These are phyloP conservation scores for Cenopis cana DNA, from an alignment of 2,888 invertebrate species.

Conservation along the genomic window DNA sequence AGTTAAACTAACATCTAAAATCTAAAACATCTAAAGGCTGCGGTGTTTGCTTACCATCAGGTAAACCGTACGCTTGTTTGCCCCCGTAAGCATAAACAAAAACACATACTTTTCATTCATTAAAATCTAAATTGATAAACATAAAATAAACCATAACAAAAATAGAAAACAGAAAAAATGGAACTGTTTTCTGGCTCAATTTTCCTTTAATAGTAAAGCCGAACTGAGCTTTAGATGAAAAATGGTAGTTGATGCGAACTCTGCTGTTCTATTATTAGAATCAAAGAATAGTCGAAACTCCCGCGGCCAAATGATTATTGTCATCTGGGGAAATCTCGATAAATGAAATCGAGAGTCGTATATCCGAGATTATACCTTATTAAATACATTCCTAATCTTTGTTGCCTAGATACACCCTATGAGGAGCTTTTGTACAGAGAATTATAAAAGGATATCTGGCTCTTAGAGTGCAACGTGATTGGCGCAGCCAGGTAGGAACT, in stretches of 20 bases:
- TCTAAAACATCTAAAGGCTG: too few species aligned
- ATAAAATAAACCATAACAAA: neutral
- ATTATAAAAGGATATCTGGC: neutral
- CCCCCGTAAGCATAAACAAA: too few species aligned
- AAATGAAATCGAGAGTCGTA: slow-evolving; percentile 43
- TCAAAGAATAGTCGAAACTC: slow-evolving; percentile 32
- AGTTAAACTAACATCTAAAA: too few species aligned
- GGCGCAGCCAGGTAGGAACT: neutral
- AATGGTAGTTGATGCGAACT: slow-evolving; percentile 26
- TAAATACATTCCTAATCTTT: slow-evolving; percentile 42
- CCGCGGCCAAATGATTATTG: slow-evolving; percentile 45
- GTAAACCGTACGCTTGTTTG: too few species aligned
- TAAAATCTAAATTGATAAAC: neutral
- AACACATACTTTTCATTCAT: too few species aligned
- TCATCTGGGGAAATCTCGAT: slow-evolving; percentile 50
- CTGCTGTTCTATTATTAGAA: slow-evolving; percentile 34
- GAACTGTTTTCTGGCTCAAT: neutral
- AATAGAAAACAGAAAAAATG: neutral
- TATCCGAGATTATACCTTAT: slow-evolving; percentile 15
- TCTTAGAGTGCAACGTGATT: neutral
- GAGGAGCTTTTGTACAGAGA: neutral
- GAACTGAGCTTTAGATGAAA: slow-evolving; percentile 18
- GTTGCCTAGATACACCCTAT: slow-evolving; percentile 26
- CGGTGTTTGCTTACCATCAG: too few species aligned
- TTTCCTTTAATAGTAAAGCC: neutral